Base-by-base conservation (phyloP, 2,888 invertebrate genomes). In the Itoplectis maculator region DNA sequence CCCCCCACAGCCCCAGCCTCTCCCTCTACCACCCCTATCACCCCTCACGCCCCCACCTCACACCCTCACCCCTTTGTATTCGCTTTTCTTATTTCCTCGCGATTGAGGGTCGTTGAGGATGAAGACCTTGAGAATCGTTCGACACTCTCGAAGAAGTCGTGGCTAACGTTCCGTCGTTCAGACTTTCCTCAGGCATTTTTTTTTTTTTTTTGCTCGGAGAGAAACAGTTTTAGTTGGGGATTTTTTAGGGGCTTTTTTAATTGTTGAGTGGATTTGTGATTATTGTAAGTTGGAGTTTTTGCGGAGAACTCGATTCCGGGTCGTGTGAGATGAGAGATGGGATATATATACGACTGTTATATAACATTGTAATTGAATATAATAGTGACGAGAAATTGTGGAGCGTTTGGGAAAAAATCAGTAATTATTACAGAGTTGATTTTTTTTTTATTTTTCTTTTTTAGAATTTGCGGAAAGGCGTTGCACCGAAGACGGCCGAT, bases 401-500 rank as follows among this genome's bases (percentile, higher is more conserved):
- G 29, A 29, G 29, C 3, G 29, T 29, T 29, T 29, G 29, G 29
- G 2, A 5, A n/a, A 29, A 29, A 29, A 29, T 29, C 29, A n/a
- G 29, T 29, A 29, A 3, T 29, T 29, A 29, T 29, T 29, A 29
- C 29, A 29, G 29, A 29, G 29, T 5, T 29, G 40, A 37, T 61
- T 35, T 56, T 47, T 11, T 9, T 49, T 42, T 5, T 29, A 49
- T 20, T 61, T 35, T 56, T 47, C 9, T 9, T 49, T 42, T 37
- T 20, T 40, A 97, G 97, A 95, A 88, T 94, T 94, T 83, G 97
- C 96, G 0, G 95, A 94, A 89, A 95, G 96, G 82, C 94, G 94
- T 49, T 97, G 97, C 89, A 95, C 95, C 2, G 88, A 93, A 0
- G 94, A 95, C 35, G 97, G 97, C 0, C 92, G 93, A 1, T 98